phyloP scores from a whole-genome alignment of 2,888 invertebrate species.

The Teleiodes luculella region DNA sequence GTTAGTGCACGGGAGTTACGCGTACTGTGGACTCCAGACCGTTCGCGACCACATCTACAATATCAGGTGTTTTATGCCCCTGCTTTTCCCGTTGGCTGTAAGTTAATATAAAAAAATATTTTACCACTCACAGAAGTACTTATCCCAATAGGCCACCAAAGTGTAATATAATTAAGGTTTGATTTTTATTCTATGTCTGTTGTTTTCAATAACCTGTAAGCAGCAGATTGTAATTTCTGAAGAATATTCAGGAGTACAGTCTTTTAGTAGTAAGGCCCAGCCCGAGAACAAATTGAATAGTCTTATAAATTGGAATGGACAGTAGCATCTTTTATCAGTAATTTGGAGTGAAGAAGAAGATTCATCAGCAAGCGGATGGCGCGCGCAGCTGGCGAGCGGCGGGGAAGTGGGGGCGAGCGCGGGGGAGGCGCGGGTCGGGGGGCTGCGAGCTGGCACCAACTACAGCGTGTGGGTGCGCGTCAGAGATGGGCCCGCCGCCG shows the following conservation, averaged over 20 bases:
- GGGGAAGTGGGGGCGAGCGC: constrained; percentile 24
- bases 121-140: too few species aligned
- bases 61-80: constrained; percentile 89
- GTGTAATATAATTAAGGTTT: too few species aligned
- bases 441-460: constrained; percentile 87
- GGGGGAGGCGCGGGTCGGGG: constrained; percentile 79
- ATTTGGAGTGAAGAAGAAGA: not conserved
- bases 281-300: too few species aligned
- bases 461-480: constrained; percentile 90
- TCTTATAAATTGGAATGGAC: too few species aligned
- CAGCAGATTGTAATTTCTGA: too few species aligned
- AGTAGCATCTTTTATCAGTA: not conserved
- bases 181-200: too few species aligned
- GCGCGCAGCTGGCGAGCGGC: constrained; percentile 12
- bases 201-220: too few species aligned
- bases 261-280: too few species aligned
- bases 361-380: not conserved
- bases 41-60: constrained; percentile 83
- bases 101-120: too few species aligned
- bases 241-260: too few species aligned
- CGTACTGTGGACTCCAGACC: constrained; percentile 81
- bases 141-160: too few species aligned
- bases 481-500: constrained; percentile 86
- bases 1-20: constrained; percentile 84
- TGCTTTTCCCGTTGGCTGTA: not conserved